Evolutionary conservation across 2,888 invertebrate genomes (phyloP).

Genomic region (Lydus trimaculatus): DNA sequence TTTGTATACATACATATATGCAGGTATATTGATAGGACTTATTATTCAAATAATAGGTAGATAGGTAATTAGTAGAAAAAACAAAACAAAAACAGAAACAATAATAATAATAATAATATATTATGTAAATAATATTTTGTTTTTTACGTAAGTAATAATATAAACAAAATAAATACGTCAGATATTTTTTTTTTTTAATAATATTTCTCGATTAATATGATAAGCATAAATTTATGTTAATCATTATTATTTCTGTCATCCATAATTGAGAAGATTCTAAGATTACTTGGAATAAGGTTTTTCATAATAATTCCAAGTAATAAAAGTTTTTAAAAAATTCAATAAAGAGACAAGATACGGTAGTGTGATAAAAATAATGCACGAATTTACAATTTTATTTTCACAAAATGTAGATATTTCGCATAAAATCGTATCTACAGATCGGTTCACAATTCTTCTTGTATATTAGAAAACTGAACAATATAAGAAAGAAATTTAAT

Average conservation of each 20-base stretch:
- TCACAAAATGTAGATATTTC: too few relatives aligned
- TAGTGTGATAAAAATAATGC: not conserved
- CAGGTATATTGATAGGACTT: too few relatives aligned
- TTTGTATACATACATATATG: too few relatives aligned
- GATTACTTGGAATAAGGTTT: slow-evolving; percentile 7
- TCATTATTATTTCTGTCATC: not conserved
- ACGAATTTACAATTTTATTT: too few relatives aligned
- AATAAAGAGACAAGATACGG: not conserved
- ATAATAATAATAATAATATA: too few relatives aligned
- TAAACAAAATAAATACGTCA: not conserved
- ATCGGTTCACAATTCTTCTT: too few relatives aligned
- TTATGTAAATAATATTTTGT: not conserved
- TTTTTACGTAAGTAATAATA: not conserved
- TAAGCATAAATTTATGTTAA: slow-evolving; percentile 7
- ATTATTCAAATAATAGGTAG: not conserved
- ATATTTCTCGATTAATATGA: not conserved
- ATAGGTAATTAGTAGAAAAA: too few relatives aligned
- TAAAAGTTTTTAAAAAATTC: not conserved
- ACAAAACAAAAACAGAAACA: too few relatives aligned
- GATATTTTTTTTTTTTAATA: not conserved
- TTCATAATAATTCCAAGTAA: not conserved
- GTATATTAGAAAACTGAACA: too few relatives aligned
- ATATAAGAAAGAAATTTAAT: too few relatives aligned
- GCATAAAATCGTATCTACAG: too few relatives aligned
- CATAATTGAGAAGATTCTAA: slow-evolving; percentile 3